Percentiles rank a stretch among this genome's conserved stretches.
These are phyloP conservation scores for Aethina tumida DNA, from an alignment of 1,140 invertebrate genomes.

Conservation along the genomic window DNA sequence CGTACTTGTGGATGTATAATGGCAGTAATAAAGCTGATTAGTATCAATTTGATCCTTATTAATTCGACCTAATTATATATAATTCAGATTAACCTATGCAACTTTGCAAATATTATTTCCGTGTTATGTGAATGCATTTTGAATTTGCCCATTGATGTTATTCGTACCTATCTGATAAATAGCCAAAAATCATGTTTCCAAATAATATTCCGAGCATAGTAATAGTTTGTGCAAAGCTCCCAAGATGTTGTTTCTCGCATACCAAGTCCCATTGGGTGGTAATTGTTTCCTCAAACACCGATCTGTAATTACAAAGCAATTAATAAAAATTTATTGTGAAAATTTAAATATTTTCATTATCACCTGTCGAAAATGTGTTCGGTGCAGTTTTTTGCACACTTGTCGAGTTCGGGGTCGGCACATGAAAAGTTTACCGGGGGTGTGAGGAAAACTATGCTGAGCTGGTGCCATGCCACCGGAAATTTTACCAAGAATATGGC, in stretches of 20 bases:
- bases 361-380: constrained; percentile 27
- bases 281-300: constrained; percentile 58
- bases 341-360: constrained; percentile 3
- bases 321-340: background rate
- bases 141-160: too few relatives aligned
- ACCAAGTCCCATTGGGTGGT: constrained; percentile 65
- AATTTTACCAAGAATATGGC: constrained; percentile 58
- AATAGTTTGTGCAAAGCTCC: constrained; percentile 59
- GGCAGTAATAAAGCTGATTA: too few relatives aligned
- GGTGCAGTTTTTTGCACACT: constrained; percentile 23
- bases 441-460: constrained; percentile 36
- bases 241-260: constrained; percentile 50
- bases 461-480: constrained; percentile 62
- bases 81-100: too few relatives aligned
- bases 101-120: too few relatives aligned
- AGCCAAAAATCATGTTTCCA: constrained; percentile 62
- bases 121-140: too few relatives aligned
- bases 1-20: too few relatives aligned
- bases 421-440: constrained; percentile 27
- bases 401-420: constrained; percentile 17
- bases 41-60: too few relatives aligned
- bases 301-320: constrained; percentile 16
- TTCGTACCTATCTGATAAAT: constrained; percentile 61
- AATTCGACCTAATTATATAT: too few relatives aligned
- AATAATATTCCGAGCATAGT: constrained; percentile 68